phyloP scores from a whole-genome alignment of 2,797 vertebrate species.

The Corythornis leucogaster region DNA sequence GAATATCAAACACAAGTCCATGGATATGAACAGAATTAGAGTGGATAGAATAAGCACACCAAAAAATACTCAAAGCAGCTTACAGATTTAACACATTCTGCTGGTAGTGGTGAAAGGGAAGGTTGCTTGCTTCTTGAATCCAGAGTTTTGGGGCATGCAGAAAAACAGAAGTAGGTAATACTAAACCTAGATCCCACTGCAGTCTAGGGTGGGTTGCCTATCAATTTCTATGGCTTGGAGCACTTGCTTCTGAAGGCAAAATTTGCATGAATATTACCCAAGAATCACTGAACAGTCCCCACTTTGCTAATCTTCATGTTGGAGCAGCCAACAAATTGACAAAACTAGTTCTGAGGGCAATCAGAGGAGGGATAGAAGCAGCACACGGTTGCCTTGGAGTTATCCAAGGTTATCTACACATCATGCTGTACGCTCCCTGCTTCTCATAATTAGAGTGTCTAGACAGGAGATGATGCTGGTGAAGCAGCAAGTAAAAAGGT shows the following conservation, averaged over 20 bases:
- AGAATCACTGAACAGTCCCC: neutral
- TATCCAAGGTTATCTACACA: conserved; percentile 61
- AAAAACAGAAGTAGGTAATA: neutral
- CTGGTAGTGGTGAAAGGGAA: neutral
- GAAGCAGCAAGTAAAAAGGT: conserved; percentile 67
- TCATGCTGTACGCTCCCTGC: conserved; percentile 54
- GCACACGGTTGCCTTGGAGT: conserved; percentile 12
- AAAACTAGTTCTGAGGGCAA: neutral
- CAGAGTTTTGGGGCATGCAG: neutral
- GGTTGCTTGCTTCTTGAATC: neutral
- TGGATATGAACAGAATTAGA: conserved; percentile 11
- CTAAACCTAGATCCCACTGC: neutral
- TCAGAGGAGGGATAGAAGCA: neutral
- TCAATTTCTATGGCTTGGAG: neutral
- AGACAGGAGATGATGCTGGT: conserved; percentile 78
- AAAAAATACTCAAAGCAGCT: conserved; percentile 28
- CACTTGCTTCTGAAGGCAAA: neutral
- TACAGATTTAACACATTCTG: conserved; percentile 11
- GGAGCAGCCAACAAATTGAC: conserved; percentile 9
- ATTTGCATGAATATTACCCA: neutral
- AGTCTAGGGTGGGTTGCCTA: neutral
- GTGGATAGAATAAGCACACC: neutral
- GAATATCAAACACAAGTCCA: neutral
- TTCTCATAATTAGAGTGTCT: conserved; percentile 78
- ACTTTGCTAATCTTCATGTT: neutral